Evolutionary conservation across 1,140 invertebrate genomes (phyloP).

Genomic region (Drosophila persimilis): DNA sequence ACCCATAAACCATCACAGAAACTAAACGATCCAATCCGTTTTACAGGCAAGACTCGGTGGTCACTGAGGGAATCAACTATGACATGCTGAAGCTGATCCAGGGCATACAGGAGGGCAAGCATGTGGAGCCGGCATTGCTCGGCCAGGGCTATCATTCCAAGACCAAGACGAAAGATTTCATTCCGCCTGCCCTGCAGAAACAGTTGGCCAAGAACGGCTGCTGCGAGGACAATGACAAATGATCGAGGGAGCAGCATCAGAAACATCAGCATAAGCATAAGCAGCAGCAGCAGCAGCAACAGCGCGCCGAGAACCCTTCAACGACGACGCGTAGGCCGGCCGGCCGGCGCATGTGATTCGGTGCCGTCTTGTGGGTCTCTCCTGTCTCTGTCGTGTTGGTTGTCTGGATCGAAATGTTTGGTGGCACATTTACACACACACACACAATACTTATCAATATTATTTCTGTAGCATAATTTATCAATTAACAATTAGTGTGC

Average conservation of each 20-base stretch:
- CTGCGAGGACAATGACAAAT: slow-evolving; percentile 79
- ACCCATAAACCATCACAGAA: neutral
- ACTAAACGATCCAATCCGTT: neutral
- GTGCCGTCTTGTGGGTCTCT: no score
- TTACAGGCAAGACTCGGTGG: slow-evolving; percentile 90
- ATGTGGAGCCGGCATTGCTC: slow-evolving; percentile 90
- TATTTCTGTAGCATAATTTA: slow-evolving; percentile 74
- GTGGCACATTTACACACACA: slow-evolving; percentile 11
- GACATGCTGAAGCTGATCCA: slow-evolving; percentile 93
- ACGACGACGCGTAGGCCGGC: no score
- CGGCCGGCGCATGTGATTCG: no score
- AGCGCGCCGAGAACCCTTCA: no score
- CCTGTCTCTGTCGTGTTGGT: neutral
- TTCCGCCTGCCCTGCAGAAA: slow-evolving; percentile 85
- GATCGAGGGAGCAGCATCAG: slow-evolving; percentile 71
- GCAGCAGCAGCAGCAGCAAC: no score
- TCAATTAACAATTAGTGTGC: slow-evolving; percentile 54
- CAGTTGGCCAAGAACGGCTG: slow-evolving; percentile 77
- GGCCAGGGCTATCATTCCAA: slow-evolving; percentile 89
- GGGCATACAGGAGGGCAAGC: slow-evolving; percentile 88
- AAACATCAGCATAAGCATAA: slow-evolving; percentile 21
- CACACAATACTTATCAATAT: slow-evolving; percentile 68
- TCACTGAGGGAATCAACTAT: slow-evolving; percentile 95
- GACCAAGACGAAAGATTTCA: slow-evolving; percentile 91
- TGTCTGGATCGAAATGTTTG: neutral